Evolutionary conservation across 2,888 invertebrate species (phyloP).

Genomic region (Bellardia pandia): DNA sequence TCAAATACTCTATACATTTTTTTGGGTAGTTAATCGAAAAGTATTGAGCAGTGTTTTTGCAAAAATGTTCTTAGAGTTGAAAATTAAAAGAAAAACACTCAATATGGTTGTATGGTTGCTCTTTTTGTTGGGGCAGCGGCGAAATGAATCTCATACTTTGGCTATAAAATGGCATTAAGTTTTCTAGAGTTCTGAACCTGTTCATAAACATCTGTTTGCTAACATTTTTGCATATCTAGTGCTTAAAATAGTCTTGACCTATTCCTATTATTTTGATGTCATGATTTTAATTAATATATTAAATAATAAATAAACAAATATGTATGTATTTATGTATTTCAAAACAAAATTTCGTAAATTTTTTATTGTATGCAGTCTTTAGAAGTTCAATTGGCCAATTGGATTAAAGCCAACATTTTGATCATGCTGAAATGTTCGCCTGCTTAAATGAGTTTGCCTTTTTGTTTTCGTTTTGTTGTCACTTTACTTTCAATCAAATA

Average conservation of each 20-base stretch:
- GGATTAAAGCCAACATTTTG: slow-evolving; percentile 52
- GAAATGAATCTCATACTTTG: too few species aligned
- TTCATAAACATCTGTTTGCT: slow-evolving; percentile 12
- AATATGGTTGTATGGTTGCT: too few species aligned
- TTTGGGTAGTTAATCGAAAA: too few species aligned
- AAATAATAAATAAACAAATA: background rate
- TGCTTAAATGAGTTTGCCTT: slow-evolving; percentile 14
- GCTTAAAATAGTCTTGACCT: slow-evolving; percentile 20
- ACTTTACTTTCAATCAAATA: slow-evolving; percentile 11
- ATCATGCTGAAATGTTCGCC: slow-evolving; percentile 27
- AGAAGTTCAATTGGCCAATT: slow-evolving; percentile 49
- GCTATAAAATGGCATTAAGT: background rate
- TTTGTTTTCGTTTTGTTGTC: slow-evolving; percentile 12
- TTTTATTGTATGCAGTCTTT: slow-evolving; percentile 2
- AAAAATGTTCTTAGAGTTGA: too few species aligned
- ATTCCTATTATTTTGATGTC: slow-evolving; percentile 35
- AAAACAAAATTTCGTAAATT: slow-evolving; percentile 6
- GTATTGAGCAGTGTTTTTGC: too few species aligned
- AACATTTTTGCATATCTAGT: background rate
- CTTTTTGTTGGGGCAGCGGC: too few species aligned
- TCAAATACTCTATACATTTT: too few species aligned
- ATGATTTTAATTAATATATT: slow-evolving; percentile 16
- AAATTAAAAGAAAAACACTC: too few species aligned
- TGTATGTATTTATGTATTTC: too few species aligned
- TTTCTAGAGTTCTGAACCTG: background rate